Evolutionary conservation across 30 jellyfish, hydroid and myxozoan species (phyloP).

Genomic region (Haliclystus octoradiatus): DNA sequence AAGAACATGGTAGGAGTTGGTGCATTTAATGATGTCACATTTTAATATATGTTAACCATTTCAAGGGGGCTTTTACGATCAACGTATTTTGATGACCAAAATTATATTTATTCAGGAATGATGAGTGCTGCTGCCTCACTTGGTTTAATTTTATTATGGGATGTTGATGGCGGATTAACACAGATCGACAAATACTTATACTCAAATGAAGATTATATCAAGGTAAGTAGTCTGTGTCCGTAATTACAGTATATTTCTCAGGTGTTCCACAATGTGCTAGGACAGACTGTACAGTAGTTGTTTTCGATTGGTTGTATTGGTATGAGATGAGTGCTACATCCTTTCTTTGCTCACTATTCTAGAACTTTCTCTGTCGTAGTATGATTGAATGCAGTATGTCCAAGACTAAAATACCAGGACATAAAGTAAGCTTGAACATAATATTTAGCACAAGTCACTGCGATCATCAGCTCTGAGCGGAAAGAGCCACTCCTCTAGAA

Average conservation of each 20-base stretch:
- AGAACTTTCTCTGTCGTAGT: too few relatives aligned
- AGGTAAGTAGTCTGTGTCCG: conserved; percentile 32
- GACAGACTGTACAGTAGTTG: too few relatives aligned
- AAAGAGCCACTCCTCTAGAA: too few relatives aligned
- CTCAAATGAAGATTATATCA: conserved; percentile 87
- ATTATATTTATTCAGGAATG: conserved; percentile 47
- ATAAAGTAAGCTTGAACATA: too few relatives aligned
- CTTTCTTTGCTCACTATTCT: too few relatives aligned
- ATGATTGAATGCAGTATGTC: too few relatives aligned
- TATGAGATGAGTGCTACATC: too few relatives aligned
- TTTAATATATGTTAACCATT: neutral
- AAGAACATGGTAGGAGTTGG: conserved; percentile 65
- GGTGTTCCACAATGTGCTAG: neutral
- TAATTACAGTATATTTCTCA: too few relatives aligned
- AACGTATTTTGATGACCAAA: neutral
- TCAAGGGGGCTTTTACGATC: neutral
- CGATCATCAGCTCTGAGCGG: too few relatives aligned
- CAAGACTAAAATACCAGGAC: too few relatives aligned
- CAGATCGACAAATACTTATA: conserved; percentile 92
- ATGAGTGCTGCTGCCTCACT: conserved; percentile 90
- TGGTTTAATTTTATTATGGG: conserved; percentile 90
- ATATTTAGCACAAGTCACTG: too few relatives aligned
- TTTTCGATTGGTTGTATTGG: too few relatives aligned
- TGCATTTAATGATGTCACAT: neutral
- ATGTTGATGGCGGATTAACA: conserved; percentile 95